phyloP scores from a whole-genome alignment of 2,888 invertebrate species.

The Rotaria socialis region DNA sequence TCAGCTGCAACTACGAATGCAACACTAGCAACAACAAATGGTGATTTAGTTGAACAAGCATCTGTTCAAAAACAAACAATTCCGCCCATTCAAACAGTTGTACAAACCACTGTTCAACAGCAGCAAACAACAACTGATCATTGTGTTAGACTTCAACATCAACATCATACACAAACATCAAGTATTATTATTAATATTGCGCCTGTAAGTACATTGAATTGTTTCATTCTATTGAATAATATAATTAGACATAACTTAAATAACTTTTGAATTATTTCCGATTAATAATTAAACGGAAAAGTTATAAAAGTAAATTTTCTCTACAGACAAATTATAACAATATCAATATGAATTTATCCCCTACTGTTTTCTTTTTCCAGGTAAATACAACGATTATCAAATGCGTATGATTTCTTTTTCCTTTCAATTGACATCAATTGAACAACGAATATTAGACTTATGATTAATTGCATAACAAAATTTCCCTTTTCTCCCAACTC shows the following conservation, averaged over 20 bases:
- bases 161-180: constrained; percentile 28
- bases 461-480: not conserved
- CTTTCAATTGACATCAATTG: not conserved
- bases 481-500: not conserved
- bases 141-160: constrained; percentile 10
- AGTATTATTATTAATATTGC: constrained; percentile 28
- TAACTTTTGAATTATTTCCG: too few relatives aligned
- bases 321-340: too few relatives aligned
- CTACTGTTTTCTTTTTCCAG: not conserved
- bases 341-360: too few relatives aligned
- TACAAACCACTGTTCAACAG: not conserved
- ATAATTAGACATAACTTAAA: too few relatives aligned
- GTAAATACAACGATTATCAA: constrained; percentile 23
- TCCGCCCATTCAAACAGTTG: constrained; percentile 11
- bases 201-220: not conserved
- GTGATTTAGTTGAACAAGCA: not conserved
- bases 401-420: not conserved
- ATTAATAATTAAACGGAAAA: too few relatives aligned
- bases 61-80: not conserved
- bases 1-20: not conserved
- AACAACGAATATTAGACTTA: not conserved
- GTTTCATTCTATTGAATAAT: too few relatives aligned
- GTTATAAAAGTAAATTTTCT: too few relatives aligned
- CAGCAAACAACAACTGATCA: not conserved
- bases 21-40: not conserved